These are phyloP conservation scores for Gymnoscopelus braueri DNA, from an alignment of 2,797 vertebrate genomes.

Conservation along the genomic window DNA sequence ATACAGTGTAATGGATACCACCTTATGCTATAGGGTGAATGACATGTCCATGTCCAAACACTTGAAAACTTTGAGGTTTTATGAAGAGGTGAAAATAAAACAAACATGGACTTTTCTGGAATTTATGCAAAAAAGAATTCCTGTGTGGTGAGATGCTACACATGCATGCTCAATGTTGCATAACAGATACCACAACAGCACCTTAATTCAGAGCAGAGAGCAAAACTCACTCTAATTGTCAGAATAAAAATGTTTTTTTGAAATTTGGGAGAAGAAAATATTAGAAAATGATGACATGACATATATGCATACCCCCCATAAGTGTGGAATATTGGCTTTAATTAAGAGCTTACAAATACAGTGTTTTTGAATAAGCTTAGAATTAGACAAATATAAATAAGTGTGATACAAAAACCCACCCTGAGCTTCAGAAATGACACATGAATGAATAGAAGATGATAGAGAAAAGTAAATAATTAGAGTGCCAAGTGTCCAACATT, in stretches of 20 bases:
- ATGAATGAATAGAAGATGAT: neutral
- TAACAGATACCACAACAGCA: neutral
- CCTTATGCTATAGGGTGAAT: conserved; percentile 28
- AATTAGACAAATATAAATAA: too few species aligned
- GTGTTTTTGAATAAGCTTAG: too few species aligned
- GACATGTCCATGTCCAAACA: neutral
- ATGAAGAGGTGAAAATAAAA: neutral
- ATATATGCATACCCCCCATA: too few species aligned
- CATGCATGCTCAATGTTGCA: neutral
- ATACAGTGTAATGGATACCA: conserved; percentile 57
- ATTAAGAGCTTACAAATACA: too few species aligned
- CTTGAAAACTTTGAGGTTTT: neutral
- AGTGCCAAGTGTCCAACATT: conserved; percentile 2
- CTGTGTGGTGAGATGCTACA: neutral
- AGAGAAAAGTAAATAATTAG: neutral
- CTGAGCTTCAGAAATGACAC: too few species aligned
- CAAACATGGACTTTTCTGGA: neutral
- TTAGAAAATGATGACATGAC: too few species aligned
- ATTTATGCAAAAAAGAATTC: neutral
- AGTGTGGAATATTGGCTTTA: too few species aligned
- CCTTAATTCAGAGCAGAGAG: too few species aligned
- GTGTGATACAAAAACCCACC: too few species aligned
- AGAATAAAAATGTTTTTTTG: too few species aligned
- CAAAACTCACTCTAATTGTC: too few species aligned
- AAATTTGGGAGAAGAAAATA: too few species aligned